Base-by-base conservation (phyloP, 2,797 vertebrate genomes). In the Crocidura indochinensis region DNA sequence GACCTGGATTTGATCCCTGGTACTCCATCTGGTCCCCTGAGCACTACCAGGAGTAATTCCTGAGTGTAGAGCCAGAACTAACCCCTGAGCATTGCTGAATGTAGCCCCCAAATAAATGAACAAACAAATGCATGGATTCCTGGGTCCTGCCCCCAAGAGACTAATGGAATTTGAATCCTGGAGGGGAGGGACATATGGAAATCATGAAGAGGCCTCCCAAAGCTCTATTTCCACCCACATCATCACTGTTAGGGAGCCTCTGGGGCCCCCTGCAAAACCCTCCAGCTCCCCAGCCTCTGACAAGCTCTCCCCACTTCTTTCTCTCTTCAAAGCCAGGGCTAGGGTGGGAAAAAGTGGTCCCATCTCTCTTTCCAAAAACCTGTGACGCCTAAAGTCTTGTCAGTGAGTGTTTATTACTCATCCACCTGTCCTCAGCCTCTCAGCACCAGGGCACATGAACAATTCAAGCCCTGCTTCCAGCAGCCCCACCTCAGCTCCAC, bases 341-440 rank as follows among this genome's bases (percentile, higher is more conserved):
- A 60, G 24, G 46, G 7, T 75, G 7, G 27, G 15, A 76, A 31
- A 62, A 47, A 88, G 27, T 31, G 69, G 17, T 6, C 84, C 67
- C 92, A 80, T 15, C 6, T 49, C 14, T 79, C 38, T 87, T 47
- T 68, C 83, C 90, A 91, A 95, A 95, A 91, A 95, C 80, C 44
- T 87, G 83, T 67, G 31, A 64, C 96, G 87, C 84, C 84, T 5
- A 38, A 92, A 85, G 56, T 69, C 94, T 83, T 53, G 56, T 90
- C 75, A 94, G 81, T 64, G 90, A 97, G 87, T 84, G 60, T 97
- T 97, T 97, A 97, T 97, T 97, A 89, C 65, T 91, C 94, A 87
- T 74, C 87, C n/a, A 15, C 26, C 83, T 79, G n/a, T 84, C 78
- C 91, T 65, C 84, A 68, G 91, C 26, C 73, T 93, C 84, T 84